Percentiles rank a stretch among this genome's conserved stretches.
Evolutionary conservation across 2,888 invertebrate species (phyloP).

Genomic region (Ochropleura leucogaster): DNA sequence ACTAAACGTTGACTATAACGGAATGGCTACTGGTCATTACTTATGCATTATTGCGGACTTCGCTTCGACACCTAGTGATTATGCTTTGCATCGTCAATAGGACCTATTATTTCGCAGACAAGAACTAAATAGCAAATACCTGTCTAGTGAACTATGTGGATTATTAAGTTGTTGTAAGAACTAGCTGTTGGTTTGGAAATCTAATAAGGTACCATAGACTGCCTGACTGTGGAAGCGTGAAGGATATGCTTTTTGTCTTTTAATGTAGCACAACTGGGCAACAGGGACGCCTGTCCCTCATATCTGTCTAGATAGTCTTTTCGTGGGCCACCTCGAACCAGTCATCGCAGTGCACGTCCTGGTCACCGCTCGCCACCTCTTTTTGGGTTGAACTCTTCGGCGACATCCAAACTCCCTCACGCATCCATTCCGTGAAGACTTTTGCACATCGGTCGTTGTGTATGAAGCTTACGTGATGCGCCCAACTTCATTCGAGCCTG

Average conservation of each 20-base stretch:
- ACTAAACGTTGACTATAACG: slow-evolving; percentile 58
- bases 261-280: too few relatives aligned
- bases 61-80: slow-evolving; percentile 40
- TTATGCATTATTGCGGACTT: slow-evolving; percentile 64
- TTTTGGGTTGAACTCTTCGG: too few relatives aligned
- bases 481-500: too few relatives aligned
- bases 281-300: too few relatives aligned
- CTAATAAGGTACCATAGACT: slow-evolving; percentile 2
- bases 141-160: slow-evolving; percentile 4
- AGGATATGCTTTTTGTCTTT: background rate
- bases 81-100: slow-evolving; percentile 34
- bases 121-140: slow-evolving; percentile 19
- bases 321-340: too few relatives aligned
- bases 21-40: slow-evolving; percentile 56
- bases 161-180: slow-evolving; percentile 3
- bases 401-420: too few relatives aligned
- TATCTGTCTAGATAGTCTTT: too few relatives aligned
- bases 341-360: too few relatives aligned
- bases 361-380: too few relatives aligned
- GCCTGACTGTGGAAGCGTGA: background rate
- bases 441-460: too few relatives aligned
- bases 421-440: too few relatives aligned
- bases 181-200: background rate
- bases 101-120: slow-evolving; percentile 18
- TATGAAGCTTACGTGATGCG: too few relatives aligned